phyloP scores from a whole-genome alignment of 2,113 vertebrate genomes.

The Callaeas wilsoni region DNA sequence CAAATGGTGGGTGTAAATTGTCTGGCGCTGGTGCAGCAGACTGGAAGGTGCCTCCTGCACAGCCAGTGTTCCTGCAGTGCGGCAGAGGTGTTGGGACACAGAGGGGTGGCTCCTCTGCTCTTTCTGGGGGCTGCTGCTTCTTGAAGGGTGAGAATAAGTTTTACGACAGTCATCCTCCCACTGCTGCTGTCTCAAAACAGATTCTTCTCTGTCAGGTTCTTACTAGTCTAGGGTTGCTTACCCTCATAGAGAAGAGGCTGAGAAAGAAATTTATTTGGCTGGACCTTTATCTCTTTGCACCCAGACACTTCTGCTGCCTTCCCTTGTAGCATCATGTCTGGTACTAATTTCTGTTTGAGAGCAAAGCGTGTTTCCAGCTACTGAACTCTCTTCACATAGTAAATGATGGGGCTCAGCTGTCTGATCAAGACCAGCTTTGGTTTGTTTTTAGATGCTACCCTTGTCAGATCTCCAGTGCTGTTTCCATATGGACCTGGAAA shows the following conservation, averaged over 20 bases:
- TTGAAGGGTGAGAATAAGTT: neutral
- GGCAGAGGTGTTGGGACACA: neutral
- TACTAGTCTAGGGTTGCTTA: neutral
- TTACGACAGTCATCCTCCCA: neutral
- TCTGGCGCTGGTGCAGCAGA: slow-evolving; percentile 51
- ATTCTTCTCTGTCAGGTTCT: neutral
- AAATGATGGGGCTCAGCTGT: neutral
- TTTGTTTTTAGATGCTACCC: neutral
- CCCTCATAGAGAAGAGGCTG: neutral
- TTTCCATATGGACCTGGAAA: neutral
- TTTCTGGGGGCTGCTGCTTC: neutral
- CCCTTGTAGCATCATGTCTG: neutral
- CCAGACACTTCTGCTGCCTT: neutral
- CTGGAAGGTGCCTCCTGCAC: slow-evolving; percentile 28
- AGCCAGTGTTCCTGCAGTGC: neutral
- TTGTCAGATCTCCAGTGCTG: neutral
- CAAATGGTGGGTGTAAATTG: slow-evolving; percentile 46
- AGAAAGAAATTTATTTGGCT: neutral
- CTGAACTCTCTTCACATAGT: neutral
- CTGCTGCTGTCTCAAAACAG: neutral
- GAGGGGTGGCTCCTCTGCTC: neutral
- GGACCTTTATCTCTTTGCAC: neutral
- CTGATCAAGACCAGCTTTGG: neutral
- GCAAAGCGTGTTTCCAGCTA: neutral
- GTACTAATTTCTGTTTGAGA: neutral